Percentiles rank a stretch among this genome's conserved stretches.
Evolutionary conservation across 2,113 vertebrate genomes (phyloP).

Genomic region (Crotalus viridis): DNA sequence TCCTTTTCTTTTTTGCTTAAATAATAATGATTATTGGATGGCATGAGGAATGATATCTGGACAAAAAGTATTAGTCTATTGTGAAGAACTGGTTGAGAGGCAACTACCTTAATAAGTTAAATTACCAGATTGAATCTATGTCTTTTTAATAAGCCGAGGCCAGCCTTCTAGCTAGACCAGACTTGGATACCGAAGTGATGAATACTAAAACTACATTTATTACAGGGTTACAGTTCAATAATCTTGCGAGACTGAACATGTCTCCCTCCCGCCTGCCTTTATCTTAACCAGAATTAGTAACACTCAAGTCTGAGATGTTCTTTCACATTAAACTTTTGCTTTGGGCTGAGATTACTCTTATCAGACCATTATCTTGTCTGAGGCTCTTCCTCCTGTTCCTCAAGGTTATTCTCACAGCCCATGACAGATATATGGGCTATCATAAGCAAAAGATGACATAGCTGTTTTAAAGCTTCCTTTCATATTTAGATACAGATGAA

Average conservation of each 20-base stretch:
- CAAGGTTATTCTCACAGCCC: neutral
- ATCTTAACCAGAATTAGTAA: neutral
- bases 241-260: neutral
- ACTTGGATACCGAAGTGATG: neutral
- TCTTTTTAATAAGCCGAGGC: neutral
- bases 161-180: neutral
- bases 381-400: neutral
- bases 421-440: neutral
- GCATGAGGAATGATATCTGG: neutral
- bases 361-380: neutral
- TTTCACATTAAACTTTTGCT: neutral
- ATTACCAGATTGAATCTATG: neutral
- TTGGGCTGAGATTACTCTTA: neutral
- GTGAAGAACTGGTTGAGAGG: neutral
- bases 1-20: neutral
- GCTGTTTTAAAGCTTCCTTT: neutral
- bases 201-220: neutral
- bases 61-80: neutral
- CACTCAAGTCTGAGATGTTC: neutral
- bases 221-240: neutral
- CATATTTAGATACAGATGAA: neutral
- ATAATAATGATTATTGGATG: neutral
- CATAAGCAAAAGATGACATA: neutral
- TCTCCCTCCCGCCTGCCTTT: neutral
- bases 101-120: neutral